These are phyloP conservation scores for Laterallus jamaicensis DNA, from an alignment of 2,113 vertebrate genomes.

Conservation along the genomic window DNA sequence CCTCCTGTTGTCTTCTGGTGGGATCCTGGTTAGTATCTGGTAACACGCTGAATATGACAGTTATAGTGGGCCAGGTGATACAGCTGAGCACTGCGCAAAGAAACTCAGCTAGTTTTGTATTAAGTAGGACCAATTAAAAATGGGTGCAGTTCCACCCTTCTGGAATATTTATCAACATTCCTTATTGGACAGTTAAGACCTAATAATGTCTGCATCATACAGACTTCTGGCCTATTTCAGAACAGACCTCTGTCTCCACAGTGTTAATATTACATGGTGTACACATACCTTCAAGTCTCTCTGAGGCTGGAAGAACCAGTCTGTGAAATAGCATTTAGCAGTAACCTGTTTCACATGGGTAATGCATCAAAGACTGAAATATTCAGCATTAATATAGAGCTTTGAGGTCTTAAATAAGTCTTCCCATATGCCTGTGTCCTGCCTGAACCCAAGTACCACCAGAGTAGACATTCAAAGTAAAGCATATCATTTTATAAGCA, in stretches of 20 bases:
- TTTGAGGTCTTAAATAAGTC: neutral
- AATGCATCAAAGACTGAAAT: neutral
- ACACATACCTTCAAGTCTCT: neutral
- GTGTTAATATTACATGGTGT: neutral
- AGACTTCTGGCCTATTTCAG: neutral
- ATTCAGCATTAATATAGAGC: neutral
- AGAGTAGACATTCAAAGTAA: neutral
- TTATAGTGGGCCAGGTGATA: accelerated
- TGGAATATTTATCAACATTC: neutral
- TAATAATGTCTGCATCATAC: neutral
- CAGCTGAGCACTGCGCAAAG: neutral
- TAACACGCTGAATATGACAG: neutral
- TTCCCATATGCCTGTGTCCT: neutral
- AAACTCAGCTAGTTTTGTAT: neutral
- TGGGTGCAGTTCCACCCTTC: neutral
- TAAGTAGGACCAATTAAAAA: neutral
- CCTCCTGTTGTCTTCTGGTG: neutral
- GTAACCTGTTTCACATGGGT: neutral
- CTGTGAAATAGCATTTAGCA: neutral
- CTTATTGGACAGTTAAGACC: neutral
- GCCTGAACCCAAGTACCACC: neutral
- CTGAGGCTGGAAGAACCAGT: neutral
- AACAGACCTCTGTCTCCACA: neutral
- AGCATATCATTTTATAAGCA: neutral
- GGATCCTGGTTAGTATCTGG: neutral